Conservation (phyloP, 1,140 invertebrate genomes). For the Sesamia nonagrioides region DNA sequence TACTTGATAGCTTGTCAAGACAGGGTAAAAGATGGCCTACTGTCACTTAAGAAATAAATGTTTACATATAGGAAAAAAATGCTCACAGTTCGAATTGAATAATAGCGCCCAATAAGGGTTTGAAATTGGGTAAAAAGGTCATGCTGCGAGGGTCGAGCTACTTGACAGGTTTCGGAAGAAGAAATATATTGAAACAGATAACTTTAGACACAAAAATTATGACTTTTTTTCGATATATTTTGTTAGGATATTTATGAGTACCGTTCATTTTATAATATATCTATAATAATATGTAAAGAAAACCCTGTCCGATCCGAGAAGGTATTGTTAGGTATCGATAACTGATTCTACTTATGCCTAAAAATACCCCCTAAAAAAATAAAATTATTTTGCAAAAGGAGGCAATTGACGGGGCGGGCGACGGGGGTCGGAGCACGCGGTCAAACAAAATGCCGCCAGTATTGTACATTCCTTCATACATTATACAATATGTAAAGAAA, state of each 20-base stretch:
- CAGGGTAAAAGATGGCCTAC: not conserved
- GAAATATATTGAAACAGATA: slow-evolving; percentile 35
- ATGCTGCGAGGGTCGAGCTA: slow-evolving; percentile 31
- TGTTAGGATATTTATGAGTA: not conserved
- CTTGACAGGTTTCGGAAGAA: slow-evolving; percentile 20
- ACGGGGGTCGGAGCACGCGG: no score
- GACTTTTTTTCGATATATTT: not conserved
- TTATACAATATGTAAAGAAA: no score
- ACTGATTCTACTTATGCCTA: no score
- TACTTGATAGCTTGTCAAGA: not conserved
- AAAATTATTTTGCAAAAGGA: no score
- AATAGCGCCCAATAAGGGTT: slow-evolving; percentile 37
- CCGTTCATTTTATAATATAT: no score
- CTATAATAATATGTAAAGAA: no score
- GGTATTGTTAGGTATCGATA: no score
- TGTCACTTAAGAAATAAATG: slow-evolving; percentile 29
- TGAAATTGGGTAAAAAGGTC: slow-evolving; percentile 36
- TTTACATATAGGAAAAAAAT: slow-evolving; percentile 35
- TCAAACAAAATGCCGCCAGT: no score
- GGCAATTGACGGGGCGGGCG: no score
- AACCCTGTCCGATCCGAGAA: no score
- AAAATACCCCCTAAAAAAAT: no score
- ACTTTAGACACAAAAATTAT: not conserved
- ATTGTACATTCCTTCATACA: no score
- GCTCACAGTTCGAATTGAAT: slow-evolving; percentile 29